These are phyloP conservation scores for Tiphia femorata DNA, from an alignment of 2,888 invertebrate species.

Conservation along the genomic window DNA sequence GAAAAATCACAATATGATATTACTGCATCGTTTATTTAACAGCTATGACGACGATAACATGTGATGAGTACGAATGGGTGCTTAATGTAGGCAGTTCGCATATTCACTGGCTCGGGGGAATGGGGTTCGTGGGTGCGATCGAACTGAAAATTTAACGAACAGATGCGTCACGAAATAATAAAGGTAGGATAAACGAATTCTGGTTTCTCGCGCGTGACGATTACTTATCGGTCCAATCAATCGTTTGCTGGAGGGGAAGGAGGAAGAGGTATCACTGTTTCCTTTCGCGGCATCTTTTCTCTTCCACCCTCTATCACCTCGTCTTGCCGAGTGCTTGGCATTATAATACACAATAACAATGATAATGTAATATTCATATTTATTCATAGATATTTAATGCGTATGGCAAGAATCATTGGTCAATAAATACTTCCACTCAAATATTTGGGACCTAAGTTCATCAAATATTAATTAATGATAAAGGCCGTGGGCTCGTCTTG, in stretches of 20 bases:
- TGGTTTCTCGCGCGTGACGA: no score
- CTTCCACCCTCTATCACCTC: not conserved
- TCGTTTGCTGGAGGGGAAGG: no score
- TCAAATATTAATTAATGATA: no score
- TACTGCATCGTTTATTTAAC: conserved; percentile 55
- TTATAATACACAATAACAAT: conserved; percentile 56
- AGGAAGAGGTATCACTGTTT: no score
- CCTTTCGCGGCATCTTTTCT: not conserved
- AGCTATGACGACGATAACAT: conserved; percentile 53
- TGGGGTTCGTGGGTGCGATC: no score
- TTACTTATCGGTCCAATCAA: no score
- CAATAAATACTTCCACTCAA: conserved; percentile 61
- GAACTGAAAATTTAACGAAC: no score
- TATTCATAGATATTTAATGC: conserved; percentile 20
- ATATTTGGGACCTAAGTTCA: conserved; percentile 42
- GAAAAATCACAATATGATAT: conserved; percentile 28
- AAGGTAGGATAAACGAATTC: no score
- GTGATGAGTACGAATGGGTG: conserved; percentile 34
- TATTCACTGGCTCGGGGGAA: conserved; percentile 40
- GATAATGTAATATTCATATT: conserved; percentile 37
- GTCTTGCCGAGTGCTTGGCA: conserved; percentile 34
- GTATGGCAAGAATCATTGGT: conserved; percentile 63
- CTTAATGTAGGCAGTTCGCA: not conserved
- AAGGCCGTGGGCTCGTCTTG: no score
- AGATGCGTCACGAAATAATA: no score